Evolutionary conservation across 2,888 invertebrate genomes (phyloP), one percentile per base, ranked within the genome.

Genomic region (Ligdia adustata): DNA sequence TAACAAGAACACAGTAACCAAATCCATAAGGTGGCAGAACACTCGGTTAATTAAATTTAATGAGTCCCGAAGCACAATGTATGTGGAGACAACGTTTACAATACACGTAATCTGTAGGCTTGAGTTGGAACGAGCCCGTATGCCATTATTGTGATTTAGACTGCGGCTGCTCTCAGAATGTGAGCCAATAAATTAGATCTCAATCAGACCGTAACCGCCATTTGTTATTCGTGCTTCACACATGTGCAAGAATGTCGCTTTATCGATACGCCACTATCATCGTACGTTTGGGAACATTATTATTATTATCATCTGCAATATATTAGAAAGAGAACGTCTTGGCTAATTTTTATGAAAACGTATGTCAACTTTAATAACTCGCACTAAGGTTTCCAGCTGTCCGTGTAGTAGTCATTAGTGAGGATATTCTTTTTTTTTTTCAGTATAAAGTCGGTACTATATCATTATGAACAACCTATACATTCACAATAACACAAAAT

Each of bases 151-250:
- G 81, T 82, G 82, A 83, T 85, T 84, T 83, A 83, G 79, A 75
- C 72, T 75, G 73, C 72, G 79, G 77, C 68, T 74, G 72, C 75
- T 80, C 72, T 74, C 79, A 79, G 82, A 83, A 84, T 80, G 80
- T 69, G 78, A 75, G 74, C 79, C 82, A 78, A 79, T 88, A 88
- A 87, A 87, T 88, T 85, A 79, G 87, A 88, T 88, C 84, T 80
- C 86, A 87, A 88, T 88, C 87, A 85, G 80, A 60, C 62, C 73
- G 75, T 74, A 76, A 77, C 84, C 77, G 74, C 75, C 73, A 82
- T 86, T 84, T 80, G 79, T 84, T 79, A 80, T 74, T 75, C 69
- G 69, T 64, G 72, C 67, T 70, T 71, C 67, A 67, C 69, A 62
- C 57, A 59, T 57, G 55, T 64, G 60, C 62, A 63, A 57, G 55